These are phyloP conservation scores for Octopus sinensis DNA, from an alignment of 1,140 invertebrate genomes.

Conservation along the genomic window DNA sequence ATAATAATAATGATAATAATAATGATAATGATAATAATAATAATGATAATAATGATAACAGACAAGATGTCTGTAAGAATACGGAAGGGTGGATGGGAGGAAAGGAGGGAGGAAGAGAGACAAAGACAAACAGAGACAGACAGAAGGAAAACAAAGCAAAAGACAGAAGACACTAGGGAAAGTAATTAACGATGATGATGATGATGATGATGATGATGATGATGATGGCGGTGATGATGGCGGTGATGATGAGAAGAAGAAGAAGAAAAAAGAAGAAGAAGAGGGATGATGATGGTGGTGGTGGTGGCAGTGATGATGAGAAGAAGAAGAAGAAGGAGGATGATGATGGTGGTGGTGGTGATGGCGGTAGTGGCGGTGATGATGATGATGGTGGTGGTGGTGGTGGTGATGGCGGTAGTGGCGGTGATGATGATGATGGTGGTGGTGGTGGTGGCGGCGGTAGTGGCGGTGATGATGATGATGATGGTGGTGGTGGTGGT, in stretches of 20 bases:
- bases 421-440: too few species aligned
- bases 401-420: too few species aligned
- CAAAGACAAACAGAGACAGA: neutral
- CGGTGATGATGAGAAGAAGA: neutral
- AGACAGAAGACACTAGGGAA: neutral
- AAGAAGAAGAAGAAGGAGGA: too few species aligned
- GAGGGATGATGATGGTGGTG: too few species aligned
- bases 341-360: too few species aligned
- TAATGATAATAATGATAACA: neutral
- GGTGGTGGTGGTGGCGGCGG: too few species aligned
- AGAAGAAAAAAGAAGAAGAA: neutral
- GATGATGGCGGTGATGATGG: neutral
- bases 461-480: too few species aligned
- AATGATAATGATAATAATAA: neutral
- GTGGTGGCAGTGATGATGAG: too few species aligned
- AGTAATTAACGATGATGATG: neutral
- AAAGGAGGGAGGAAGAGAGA: neutral
- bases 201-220: neutral
- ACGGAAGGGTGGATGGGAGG: neutral
- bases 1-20: neutral
- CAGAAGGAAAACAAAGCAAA: neutral
- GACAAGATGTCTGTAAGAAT: neutral
- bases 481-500: too few species aligned
- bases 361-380: too few species aligned
- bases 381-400: too few species aligned